phyloP scores from a whole-genome alignment of 2,888 invertebrate species.

The Macaria liturata region DNA sequence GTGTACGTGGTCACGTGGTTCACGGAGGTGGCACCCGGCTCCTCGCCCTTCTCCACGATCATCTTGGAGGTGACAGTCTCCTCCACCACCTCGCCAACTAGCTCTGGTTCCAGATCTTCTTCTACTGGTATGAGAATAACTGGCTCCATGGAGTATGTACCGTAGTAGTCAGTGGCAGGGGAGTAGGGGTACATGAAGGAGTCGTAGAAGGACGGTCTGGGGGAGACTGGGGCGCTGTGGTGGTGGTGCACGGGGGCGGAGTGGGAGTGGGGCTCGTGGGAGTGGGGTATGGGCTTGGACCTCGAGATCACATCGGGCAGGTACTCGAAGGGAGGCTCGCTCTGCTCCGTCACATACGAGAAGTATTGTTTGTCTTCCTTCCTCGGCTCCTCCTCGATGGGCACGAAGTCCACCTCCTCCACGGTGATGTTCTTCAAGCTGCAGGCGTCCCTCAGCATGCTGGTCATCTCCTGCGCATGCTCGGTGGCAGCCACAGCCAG shows the following conservation, averaged over 20 bases:
- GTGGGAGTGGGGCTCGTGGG: conserved; percentile 57
- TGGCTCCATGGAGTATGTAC: conserved; percentile 55
- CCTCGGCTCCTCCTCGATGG: conserved; percentile 32
- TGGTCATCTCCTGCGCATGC: conserved; percentile 64
- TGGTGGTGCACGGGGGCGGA: conserved; percentile 49
- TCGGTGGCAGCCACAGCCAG: conserved; percentile 65
- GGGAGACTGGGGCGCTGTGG: conserved; percentile 51
- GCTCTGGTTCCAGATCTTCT: conserved; percentile 62
- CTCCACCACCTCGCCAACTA: conserved; percentile 70
- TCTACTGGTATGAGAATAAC: conserved; percentile 47
- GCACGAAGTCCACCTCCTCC: conserved; percentile 40
- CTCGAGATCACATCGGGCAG: conserved; percentile 27
- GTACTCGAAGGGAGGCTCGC: conserved; percentile 35
- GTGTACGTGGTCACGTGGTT: conserved; percentile 74
- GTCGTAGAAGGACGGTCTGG: conserved; percentile 64
- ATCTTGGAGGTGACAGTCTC: conserved; percentile 69
- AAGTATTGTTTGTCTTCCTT: conserved; percentile 44
- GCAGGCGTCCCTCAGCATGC: conserved; percentile 58
- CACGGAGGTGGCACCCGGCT: conserved; percentile 65
- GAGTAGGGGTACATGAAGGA: conserved; percentile 48
- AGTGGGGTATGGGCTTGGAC: conserved; percentile 32
- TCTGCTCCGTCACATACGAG: conserved; percentile 42
- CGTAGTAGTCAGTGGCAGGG: conserved; percentile 56
- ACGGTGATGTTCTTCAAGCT: conserved; percentile 49
- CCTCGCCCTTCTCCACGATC: conserved; percentile 63